Conservation (phyloP, 2,888 invertebrate species). For the Cecidostiba fungosa region DNA sequence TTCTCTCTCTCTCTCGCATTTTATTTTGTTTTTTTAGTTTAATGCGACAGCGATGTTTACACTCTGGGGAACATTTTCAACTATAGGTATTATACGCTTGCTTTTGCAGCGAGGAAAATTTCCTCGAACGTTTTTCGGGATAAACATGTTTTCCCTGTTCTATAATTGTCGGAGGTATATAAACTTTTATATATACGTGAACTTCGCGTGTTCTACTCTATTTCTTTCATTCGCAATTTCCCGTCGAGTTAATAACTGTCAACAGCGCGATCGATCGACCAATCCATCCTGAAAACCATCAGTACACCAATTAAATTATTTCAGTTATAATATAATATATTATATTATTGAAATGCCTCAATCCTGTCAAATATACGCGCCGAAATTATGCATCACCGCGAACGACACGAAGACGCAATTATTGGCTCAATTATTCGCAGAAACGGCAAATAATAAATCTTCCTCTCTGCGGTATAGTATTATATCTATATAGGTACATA, state of each 20-base stretch:
- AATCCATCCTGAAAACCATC: neutral
- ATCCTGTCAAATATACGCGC: neutral
- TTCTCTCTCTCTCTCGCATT: neutral
- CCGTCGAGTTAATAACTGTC: no score
- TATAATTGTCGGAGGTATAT: no score
- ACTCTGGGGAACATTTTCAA: neutral
- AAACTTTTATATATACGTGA: neutral
- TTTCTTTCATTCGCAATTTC: neutral
- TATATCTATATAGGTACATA: neutral
- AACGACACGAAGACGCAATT: neutral
- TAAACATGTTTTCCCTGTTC: neutral
- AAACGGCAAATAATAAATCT: conserved; percentile 24
- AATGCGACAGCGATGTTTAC: neutral
- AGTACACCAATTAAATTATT: neutral
- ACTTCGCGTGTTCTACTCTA: neutral
- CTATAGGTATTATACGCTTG: neutral
- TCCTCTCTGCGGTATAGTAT: neutral
- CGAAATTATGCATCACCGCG: neutral
- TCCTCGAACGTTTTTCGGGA: neutral
- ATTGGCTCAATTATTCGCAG: conserved; percentile 17
- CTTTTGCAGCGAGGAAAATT: neutral
- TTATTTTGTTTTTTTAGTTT: neutral
- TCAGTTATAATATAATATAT: no score
- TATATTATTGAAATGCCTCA: neutral
- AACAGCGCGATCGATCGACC: no score